Conservation (phyloP, 2,797 vertebrate species). For the Balearica regulorum region DNA sequence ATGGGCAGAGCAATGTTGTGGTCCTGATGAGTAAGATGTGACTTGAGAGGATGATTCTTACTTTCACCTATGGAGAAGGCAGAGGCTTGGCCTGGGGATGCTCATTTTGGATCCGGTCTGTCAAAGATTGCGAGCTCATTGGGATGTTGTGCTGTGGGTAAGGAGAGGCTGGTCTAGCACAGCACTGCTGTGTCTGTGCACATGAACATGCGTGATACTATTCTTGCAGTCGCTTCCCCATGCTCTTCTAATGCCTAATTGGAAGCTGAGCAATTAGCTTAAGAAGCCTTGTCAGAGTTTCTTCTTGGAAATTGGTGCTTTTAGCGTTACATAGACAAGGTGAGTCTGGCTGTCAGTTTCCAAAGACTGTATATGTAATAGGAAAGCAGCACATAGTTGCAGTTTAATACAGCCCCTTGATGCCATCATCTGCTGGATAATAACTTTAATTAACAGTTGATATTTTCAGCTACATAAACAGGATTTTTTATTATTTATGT, state of each 20-base stretch:
- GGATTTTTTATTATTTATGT: neutral
- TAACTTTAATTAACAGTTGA: constrained; percentile 16
- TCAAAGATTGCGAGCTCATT: neutral
- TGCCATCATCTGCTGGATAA: constrained; percentile 22
- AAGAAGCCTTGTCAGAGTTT: neutral
- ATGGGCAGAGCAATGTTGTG: neutral
- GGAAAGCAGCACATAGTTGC: constrained; percentile 1
- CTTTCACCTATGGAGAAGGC: neutral
- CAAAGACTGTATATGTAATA: neutral
- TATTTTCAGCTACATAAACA: neutral
- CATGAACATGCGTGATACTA: rapidly evolving
- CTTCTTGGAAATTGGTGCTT: neutral
- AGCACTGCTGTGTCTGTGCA: neutral
- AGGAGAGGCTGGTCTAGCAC: neutral
- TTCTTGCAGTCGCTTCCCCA: neutral
- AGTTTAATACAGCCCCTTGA: constrained; percentile 31
- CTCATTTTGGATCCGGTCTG: neutral
- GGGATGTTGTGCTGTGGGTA: neutral
- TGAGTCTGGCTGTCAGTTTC: neutral
- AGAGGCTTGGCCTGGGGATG: neutral
- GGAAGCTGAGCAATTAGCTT: constrained; percentile 3
- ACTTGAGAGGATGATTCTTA: neutral
- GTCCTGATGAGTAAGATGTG: neutral
- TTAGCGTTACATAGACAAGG: neutral
- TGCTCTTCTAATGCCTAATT: neutral